These are phyloP conservation scores for Myopa tessellatipennis DNA, from an alignment of 2,888 invertebrate species.

Conservation along the genomic window DNA sequence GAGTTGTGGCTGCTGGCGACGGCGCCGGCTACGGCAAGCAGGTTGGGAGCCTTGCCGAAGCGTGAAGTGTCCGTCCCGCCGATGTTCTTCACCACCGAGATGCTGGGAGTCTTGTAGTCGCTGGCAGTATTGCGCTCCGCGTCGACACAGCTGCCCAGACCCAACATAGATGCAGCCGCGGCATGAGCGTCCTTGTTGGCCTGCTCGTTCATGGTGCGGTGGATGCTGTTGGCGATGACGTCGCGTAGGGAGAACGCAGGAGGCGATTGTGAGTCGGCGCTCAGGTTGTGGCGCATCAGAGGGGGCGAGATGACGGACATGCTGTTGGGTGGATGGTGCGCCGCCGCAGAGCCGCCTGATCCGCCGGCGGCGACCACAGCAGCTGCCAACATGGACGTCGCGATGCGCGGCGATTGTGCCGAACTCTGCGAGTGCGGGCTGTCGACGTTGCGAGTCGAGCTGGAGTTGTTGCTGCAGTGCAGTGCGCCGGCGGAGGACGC, in stretches of 20 bases:
- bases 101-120: constrained; percentile 70
- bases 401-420: constrained; percentile 55
- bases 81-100: constrained; percentile 72
- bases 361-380: constrained; percentile 56
- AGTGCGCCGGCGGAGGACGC: constrained; percentile 54
- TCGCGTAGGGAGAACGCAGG: constrained; percentile 81
- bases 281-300: constrained; percentile 54
- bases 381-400: constrained; percentile 55
- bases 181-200: constrained; percentile 61
- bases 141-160: constrained; percentile 47
- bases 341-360: constrained; percentile 47
- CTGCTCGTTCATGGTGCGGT: constrained; percentile 76
- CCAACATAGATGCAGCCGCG: constrained; percentile 51
- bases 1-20: constrained; percentile 57
- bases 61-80: constrained; percentile 70
- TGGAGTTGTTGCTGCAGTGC: constrained; percentile 51
- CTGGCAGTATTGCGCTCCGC: constrained; percentile 68
- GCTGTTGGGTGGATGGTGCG: constrained; percentile 44
- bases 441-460: constrained; percentile 68
- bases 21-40: constrained; percentile 64
- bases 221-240: constrained; percentile 92
- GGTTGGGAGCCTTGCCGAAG: constrained; percentile 66
- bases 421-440: constrained; percentile 67
- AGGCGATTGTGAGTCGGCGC: constrained; percentile 71
- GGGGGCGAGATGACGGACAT: constrained; percentile 70